Evolutionary conservation across 2,797 vertebrate species (phyloP), one percentile per base, ranked within the genome.

Genomic region (Hozukius guyotensis): DNA sequence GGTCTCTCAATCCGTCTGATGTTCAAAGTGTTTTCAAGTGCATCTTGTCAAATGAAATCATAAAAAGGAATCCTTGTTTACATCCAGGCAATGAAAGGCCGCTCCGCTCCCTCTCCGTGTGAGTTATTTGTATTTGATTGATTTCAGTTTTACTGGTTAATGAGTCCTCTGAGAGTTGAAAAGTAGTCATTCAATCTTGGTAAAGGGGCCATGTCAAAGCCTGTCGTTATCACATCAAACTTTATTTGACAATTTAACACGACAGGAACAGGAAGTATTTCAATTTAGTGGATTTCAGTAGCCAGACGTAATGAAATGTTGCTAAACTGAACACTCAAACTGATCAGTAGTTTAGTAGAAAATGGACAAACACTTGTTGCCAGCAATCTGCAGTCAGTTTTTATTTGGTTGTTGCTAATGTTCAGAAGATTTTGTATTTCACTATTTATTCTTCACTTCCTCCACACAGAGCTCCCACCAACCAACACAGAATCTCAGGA

Each of bases 31-130:
- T 34, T 56, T 62, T 67, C 62, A 7, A 62, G 56, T 63, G 56
- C n/a, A 56, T 78, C 60, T 52, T 20, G 25, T 67, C 61, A 57
- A 75, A 42, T 65, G 12, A 60, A 68, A 59, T 36, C 55, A 71
- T 64, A 34, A 68, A 78, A 78, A 55, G 36, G n/a, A 62, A 27
- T 65, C 24, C 46, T 75, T 67, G 53, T 77, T 82, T 73, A 53
- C 60, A 72, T 66, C 42, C 31, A 38, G 22, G 38, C 42, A 27
- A 78, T 85, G 42, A 79, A 55, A 72, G 31, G 10, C 34, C 0
- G 6, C 6, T 57, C 29, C 22, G 46, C 56, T 63, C 12, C 65
- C 66, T 62, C 66, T 62, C 24, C 4, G 1, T 36, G 34, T 24
- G 36, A 16, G 31, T 69, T 31, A 34, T 52, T 65, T 59, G 11